phyloP scores from a whole-genome alignment of 2,113 vertebrate genomes.

The Accipiter virgatus region DNA sequence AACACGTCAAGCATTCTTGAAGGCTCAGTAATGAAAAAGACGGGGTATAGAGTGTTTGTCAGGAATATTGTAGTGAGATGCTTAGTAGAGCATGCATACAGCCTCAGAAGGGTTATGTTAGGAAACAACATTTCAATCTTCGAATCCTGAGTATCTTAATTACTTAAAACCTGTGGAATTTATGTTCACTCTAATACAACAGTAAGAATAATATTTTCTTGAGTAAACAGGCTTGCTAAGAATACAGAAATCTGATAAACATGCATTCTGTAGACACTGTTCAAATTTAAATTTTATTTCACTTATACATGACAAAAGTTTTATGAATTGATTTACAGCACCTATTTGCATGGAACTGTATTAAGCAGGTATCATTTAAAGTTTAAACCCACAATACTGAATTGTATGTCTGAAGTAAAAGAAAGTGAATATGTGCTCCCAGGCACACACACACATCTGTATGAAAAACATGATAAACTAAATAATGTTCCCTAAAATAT shows the following conservation, averaged over 20 bases:
- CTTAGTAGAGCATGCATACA: constrained; percentile 16
- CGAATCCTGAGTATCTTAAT: constrained; percentile 37
- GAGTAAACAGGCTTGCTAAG: constrained; percentile 12
- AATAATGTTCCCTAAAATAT: not conserved
- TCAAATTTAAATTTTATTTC: constrained; percentile 41
- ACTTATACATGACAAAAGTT: not conserved
- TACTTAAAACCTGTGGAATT: constrained; percentile 13
- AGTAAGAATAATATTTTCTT: constrained; percentile 36
- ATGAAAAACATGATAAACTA: not conserved
- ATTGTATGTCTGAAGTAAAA: not conserved
- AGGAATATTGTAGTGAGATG: constrained; percentile 2
- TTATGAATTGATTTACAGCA: not conserved
- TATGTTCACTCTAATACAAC: not conserved
- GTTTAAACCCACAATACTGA: not conserved
- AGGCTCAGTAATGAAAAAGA: not conserved
- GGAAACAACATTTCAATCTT: constrained; percentile 19
- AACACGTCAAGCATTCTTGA: not conserved
- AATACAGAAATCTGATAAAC: constrained; percentile 25
- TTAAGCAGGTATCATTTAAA: not conserved
- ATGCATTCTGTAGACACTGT: not conserved
- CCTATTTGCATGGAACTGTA: not conserved
- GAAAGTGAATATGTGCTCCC: not conserved
- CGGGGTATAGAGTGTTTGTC: not conserved
- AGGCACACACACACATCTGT: too few species aligned
- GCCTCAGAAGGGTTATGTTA: not conserved